Base-by-base conservation (phyloP, 1,140 invertebrate species). In the Drosophila truncata region DNA sequence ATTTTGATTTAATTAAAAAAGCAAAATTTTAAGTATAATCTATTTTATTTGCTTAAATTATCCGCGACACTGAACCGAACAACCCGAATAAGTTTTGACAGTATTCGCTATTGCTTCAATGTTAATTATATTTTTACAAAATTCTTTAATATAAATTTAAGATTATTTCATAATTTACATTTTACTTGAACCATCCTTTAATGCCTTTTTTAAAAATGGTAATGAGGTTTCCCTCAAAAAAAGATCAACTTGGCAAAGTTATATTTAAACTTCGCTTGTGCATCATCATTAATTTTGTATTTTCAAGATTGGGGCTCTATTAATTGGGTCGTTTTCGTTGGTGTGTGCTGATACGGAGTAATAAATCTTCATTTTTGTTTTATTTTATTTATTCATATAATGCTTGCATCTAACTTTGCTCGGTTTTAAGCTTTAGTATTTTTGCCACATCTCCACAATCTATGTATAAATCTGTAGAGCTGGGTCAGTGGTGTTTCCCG, bases 331-430 rank as follows among this genome's bases (percentile, higher is more conserved):
- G 47, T 67, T 62, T 18, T 62, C 23, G 37, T 33, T 67, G 29
- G 47, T 67, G 35, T 42, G 62, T 35, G 46, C 66, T 70, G 46
- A 66, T 70, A 67, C 50, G 29, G 16, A 55, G 66, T 54, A 70
- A 70, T 67, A 70, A 70, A 70, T 70, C 63, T 70, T 70, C 37
- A 70, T 70, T 70, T 67, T 67, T 31, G 37, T 41, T 67, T 46
- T 44, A 31, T 41, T 67, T 46, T 44, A 31, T 35, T 20, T 67
- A 25, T 42, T 31, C 18, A 4, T 50, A 67, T 39, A 31, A 41
- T 18, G 23, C 37, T 41, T 13, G 18, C 39, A 55, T 55, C 27
- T 42, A 23, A 66, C 39, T 42, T 35, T 23, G 16, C 11, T 25
- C 39, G 29, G 8, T 63, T 63, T 27, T 4, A 27, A 54, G 20